Evolutionary conservation across 2,797 vertebrate species (phyloP).

Genomic region (Sebastes steindachneri): DNA sequence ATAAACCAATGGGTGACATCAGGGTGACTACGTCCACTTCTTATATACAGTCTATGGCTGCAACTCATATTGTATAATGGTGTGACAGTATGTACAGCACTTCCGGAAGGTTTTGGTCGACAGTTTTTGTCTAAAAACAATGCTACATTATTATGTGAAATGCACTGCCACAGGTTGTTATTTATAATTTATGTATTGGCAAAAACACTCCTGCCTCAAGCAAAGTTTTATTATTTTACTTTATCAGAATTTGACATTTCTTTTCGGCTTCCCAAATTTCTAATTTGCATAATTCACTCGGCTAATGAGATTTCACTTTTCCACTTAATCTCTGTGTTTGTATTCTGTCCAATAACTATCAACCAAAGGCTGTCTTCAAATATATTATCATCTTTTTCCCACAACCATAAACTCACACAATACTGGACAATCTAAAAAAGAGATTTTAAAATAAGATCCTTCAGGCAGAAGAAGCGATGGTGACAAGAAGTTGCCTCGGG

Average conservation of each 20-base stretch:
- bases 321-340: constrained; percentile 24
- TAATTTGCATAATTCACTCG: constrained; percentile 5
- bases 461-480: constrained; percentile 7
- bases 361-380: constrained; percentile 10
- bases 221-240: not conserved
- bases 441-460: constrained; percentile 44
- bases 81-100: not conserved
- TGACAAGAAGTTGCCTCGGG: constrained; percentile 53
- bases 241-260: not conserved
- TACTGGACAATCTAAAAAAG: not conserved
- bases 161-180: not conserved
- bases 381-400: constrained; percentile 42
- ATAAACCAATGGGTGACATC: too few species aligned
- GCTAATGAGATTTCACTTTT: constrained; percentile 35
- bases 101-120: not conserved
- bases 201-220: not conserved
- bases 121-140: not conserved
- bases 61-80: not conserved
- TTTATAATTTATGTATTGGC: not conserved
- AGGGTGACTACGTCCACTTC: too few species aligned
- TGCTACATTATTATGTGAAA: not conserved
- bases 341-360: constrained; percentile 7
- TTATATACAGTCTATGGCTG: not conserved
- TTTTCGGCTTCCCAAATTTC: constrained; percentile 4
- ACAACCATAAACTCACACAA: constrained; percentile 9